These are phyloP conservation scores for Serripes groenlandicus DNA, from an alignment of 2,888 invertebrate genomes.

Conservation along the genomic window DNA sequence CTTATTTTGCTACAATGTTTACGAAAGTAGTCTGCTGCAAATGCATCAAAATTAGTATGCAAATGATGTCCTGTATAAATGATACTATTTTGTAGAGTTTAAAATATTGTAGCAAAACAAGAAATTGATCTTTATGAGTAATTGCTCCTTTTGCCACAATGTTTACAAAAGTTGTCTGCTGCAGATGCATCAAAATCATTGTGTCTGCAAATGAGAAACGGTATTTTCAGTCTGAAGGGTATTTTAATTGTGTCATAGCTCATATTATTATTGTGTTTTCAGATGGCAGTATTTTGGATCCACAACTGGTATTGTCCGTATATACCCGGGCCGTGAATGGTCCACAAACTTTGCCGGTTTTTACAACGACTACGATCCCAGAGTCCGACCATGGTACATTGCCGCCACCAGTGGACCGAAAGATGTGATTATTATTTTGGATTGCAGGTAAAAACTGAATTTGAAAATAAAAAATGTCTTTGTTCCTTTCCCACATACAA, in stretches of 20 bases:
- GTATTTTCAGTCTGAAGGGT: too few relatives aligned
- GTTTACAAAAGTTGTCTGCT: neutral
- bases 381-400: slow-evolving; percentile 86
- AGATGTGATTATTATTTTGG: slow-evolving; percentile 86
- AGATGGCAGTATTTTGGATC: slow-evolving; percentile 87
- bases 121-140: neutral
- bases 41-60: too few relatives aligned
- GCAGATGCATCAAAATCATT: neutral
- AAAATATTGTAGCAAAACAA: slow-evolving; percentile 2
- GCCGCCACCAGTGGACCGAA: slow-evolving; percentile 87
- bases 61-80: too few relatives aligned
- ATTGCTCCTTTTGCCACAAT: neutral
- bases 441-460: slow-evolving; percentile 86
- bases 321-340: slow-evolving; percentile 87
- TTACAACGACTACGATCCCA: slow-evolving; percentile 87
- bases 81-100: too few relatives aligned
- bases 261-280: slow-evolving; percentile 4
- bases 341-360: slow-evolving; percentile 87
- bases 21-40: too few relatives aligned
- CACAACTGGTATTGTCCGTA: slow-evolving; percentile 84
- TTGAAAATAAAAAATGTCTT: neutral
- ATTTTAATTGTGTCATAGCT: too few relatives aligned
- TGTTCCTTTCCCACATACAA: too few relatives aligned
- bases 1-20: too few relatives aligned
- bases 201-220: neutral